phyloP scores from a whole-genome alignment of 2,797 vertebrate species.

The Propithecus perrieri region DNA sequence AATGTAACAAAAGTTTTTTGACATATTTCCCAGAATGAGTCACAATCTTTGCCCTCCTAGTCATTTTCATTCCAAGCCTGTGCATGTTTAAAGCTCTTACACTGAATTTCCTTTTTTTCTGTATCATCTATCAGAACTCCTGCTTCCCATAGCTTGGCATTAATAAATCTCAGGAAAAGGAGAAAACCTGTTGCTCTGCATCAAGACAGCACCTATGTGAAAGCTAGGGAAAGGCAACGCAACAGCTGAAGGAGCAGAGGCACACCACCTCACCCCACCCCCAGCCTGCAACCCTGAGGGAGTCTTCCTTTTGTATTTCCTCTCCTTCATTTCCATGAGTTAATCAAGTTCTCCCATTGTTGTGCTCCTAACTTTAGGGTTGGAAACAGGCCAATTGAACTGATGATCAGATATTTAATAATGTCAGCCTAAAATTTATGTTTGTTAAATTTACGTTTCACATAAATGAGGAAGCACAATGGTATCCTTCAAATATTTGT shows the following conservation, averaged over 20 bases:
- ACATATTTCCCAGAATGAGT: constrained; percentile 69
- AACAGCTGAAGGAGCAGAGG: neutral
- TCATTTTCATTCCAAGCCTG: constrained; percentile 47
- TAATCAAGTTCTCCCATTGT: neutral
- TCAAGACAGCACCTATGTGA: neutral
- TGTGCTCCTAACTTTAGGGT: neutral
- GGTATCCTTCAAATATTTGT: constrained; percentile 17
- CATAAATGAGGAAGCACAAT: neutral
- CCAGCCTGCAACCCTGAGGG: neutral
- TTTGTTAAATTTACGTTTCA: constrained; percentile 40
- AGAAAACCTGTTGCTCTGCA: neutral
- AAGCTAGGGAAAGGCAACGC: neutral
- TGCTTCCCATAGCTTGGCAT: neutral
- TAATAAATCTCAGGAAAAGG: neutral
- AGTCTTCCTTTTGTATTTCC: neutral
- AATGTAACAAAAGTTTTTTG: constrained; percentile 58
- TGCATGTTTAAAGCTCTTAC: constrained; percentile 23
- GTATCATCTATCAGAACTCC: neutral
- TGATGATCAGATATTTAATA: neutral
- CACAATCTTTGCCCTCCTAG: constrained; percentile 35
- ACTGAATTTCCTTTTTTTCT: constrained; percentile 1
- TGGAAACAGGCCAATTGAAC: neutral
- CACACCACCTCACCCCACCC: neutral
- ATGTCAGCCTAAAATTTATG: neutral
- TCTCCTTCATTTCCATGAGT: neutral